A percentile compares a stretch with the other conserved stretches of the same genome.
phyloP scores from a whole-genome alignment of 2,797 vertebrate genomes.

The Sebastes taczanowskii region DNA sequence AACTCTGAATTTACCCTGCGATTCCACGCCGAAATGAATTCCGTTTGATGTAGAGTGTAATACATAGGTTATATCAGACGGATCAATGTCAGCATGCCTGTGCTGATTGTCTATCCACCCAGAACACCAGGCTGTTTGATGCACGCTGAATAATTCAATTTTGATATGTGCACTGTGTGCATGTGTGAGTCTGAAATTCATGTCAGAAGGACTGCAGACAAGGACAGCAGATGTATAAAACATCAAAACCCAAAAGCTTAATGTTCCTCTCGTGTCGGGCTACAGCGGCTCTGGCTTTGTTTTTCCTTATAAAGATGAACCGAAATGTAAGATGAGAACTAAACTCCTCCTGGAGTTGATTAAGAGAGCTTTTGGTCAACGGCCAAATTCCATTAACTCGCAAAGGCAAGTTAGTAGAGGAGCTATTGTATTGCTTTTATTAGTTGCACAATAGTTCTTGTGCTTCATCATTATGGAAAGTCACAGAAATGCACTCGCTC shows the following conservation, averaged over 20 bases:
- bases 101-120: conserved; percentile 31
- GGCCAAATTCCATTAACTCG: too few species aligned
- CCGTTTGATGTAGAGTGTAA: conserved; percentile 30
- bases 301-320: background rate
- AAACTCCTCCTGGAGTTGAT: conserved; percentile 1
- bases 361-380: background rate
- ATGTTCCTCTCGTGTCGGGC: background rate
- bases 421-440: too few species aligned
- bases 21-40: conserved; percentile 24
- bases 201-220: conserved; percentile 5
- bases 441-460: background rate
- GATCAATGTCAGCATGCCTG: conserved; percentile 29
- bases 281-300: background rate
- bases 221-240: conserved; percentile 47
- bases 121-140: conserved; percentile 20
- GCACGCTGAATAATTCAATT: conserved; percentile 30
- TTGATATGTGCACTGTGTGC: conserved; percentile 3
- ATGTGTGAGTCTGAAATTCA: conserved; percentile 1
- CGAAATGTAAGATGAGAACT: conserved; percentile 1
- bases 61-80: conserved; percentile 26
- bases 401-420: background rate
- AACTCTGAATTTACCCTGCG: background rate
- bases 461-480: background rate
- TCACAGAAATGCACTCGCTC: background rate
- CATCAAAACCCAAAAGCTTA: conserved; percentile 19